A percentile compares a stretch with the other conserved stretches of the same genome.
Evolutionary conservation across 2,113 vertebrate species (phyloP).

Genomic region (Speoplatyrhinus poulsoni): DNA sequence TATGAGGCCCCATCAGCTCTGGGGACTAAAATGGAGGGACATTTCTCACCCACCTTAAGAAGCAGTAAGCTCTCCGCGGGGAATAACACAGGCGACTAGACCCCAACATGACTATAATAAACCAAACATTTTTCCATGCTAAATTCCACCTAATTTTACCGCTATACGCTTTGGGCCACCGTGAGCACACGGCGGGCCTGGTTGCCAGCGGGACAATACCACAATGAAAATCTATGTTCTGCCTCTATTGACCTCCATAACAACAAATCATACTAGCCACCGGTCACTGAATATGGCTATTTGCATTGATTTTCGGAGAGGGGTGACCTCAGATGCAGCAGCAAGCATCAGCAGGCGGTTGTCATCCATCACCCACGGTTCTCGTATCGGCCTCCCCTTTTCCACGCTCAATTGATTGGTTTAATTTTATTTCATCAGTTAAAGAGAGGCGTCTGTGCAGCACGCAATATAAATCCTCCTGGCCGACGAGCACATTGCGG

Average conservation of each 20-base stretch:
- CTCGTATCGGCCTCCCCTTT: background rate
- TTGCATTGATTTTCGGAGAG: slow-evolving; percentile 24
- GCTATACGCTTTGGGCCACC: slow-evolving; percentile 8
- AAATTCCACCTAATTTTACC: slow-evolving; percentile 29
- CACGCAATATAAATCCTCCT: background rate
- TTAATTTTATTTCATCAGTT: background rate
- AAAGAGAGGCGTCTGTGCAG: background rate
- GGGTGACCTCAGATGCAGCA: slow-evolving; percentile 16
- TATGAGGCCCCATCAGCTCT: slow-evolving; percentile 37
- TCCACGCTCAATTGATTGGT: background rate
- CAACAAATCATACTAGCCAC: slow-evolving; percentile 46
- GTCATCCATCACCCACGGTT: background rate
- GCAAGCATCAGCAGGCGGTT: slow-evolving; percentile 10
- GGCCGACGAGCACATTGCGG: too few relatives aligned
- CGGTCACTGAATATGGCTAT: slow-evolving; percentile 37
- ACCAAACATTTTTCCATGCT: slow-evolving; percentile 4
- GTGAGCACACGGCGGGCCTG: slow-evolving; percentile 29
- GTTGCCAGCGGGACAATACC: slow-evolving; percentile 26
- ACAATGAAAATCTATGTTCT: slow-evolving; percentile 22
- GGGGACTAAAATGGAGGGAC: slow-evolving; percentile 48
- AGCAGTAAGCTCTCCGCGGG: slow-evolving; percentile 50
- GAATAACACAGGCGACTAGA: slow-evolving; percentile 44
- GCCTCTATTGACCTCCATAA: slow-evolving; percentile 37
- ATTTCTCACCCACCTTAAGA: slow-evolving; percentile 59
- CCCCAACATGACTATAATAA: slow-evolving; percentile 1